Evolutionary conservation across 2,888 invertebrate genomes (phyloP), one percentile per base, ranked within the genome.

Genomic region (Hirtodrosophila trivittata): DNA sequence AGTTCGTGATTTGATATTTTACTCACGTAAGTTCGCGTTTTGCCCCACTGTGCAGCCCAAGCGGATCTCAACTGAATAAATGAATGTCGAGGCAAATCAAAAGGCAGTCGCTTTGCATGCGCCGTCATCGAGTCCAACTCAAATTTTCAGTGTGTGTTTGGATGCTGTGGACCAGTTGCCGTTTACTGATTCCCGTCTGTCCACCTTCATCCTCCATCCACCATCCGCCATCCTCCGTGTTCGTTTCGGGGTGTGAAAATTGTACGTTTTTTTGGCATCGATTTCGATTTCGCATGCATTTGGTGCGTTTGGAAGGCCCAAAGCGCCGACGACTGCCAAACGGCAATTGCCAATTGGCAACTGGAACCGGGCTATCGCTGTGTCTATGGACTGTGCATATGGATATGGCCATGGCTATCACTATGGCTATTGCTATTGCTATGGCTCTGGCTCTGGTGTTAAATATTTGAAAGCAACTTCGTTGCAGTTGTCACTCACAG

Each of bases 381-480:
- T n/a, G n/a, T n/a, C n/a, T n/a, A n/a, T n/a, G n/a, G n/a, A 3
- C 12, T 4, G 39, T 7, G 16, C 1, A 39, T 14, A 8, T 21
- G 18, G 5, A 21, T 5, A 21, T 21, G 18, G 30, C 14, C 37
- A 41, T 42, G 35, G n/a, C 47, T 56, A 3, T 9, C 18, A 6
- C 35, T 13, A 7, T 32, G 32, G 30, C 45, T 30, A 26, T 57
- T 25, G 42, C 56, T 25, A 26, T 57, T 33, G 50, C 56, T 25
- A 35, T 56, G 50, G 46, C 35, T 28, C 16, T 33, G 56, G 58
- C 21, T 35, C 47, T 74, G 68, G 76, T 83, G 82, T 78, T 82
- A 78, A 82, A 76, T 78, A 66, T 86, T 85, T 77, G 80, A 78
- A 82, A 71, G 86, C 86, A 75, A 68, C 67, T 66, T 59, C 63